Base-by-base conservation (phyloP, 2,888 invertebrate genomes). In the Lumbricus terrestris region DNA sequence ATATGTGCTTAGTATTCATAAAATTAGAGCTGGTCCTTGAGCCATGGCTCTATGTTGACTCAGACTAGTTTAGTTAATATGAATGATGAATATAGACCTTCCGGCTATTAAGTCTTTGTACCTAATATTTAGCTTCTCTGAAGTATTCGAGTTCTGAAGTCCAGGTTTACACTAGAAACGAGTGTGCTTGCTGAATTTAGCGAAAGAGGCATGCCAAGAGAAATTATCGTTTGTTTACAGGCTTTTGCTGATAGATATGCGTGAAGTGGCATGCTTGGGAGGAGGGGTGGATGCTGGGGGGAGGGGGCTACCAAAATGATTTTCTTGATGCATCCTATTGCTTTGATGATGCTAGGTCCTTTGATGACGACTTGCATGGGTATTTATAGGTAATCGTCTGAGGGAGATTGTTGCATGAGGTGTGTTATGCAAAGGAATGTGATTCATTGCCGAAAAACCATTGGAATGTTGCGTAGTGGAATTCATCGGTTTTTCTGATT, bases 281-380 rank as follows among this genome's bases (percentile, higher is more conserved):
- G n/a, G n/a, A n/a, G n/a, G n/a, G n/a, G n/a, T n/a, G n/a, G n/a
- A n/a, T n/a, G n/a, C n/a, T n/a, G n/a, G n/a, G n/a, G n/a, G n/a
- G n/a, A n/a, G n/a, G n/a, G n/a, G n/a, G n/a, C 69, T 69, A n/a
- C 69, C 69, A 69, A n/a, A 69, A 69, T 69, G 69, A 69, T 69
- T n/a, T 18, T 69, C n/a, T n/a, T 69, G 8, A 69, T n/a, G n/a
- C n/a, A 69, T 69, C 69, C 69, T 69, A n/a, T 69, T 69, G n/a
- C 69, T 69, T 69, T 69, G 69, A n/a, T 69, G n/a, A n/a, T n/a
- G 69, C 11, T 29, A 69, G 69, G 69, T 69, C 69, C 69, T 69
- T 69, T 69, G 69, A 69, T 69, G 69, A 69, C 29, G 69, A 69
- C 29, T 69, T 29, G n/a, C n/a, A 11, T 69, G 29, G 69, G n/a